phyloP scores from a whole-genome alignment of 2,113 vertebrate genomes.

The Zingel zingel region DNA sequence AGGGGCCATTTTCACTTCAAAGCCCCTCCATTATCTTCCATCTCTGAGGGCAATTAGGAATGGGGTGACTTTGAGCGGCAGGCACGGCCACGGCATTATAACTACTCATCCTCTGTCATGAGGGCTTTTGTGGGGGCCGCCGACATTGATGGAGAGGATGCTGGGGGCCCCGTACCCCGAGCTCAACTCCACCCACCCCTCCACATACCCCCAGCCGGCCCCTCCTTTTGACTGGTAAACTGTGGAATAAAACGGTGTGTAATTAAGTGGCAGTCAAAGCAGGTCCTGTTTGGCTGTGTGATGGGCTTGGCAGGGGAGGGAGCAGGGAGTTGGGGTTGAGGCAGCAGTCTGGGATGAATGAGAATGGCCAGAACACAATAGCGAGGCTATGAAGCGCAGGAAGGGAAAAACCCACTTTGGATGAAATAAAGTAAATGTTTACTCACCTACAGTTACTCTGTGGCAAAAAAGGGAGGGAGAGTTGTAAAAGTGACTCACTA shows the following conservation, averaged over 20 bases:
- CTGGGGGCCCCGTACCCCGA: conserved; percentile 41
- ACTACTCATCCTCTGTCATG: conserved; percentile 89
- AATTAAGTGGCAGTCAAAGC: conserved; percentile 95
- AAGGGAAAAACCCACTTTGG: conserved; percentile 61
- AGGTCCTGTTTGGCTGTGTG: conserved; percentile 90
- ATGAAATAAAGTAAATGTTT: conserved; percentile 76
- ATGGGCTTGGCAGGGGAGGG: conserved; percentile 83
- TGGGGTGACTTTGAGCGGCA: conserved; percentile 91
- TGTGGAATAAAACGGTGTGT: conserved; percentile 91
- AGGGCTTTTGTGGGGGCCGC: conserved; percentile 86
- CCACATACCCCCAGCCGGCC: conserved; percentile 55
- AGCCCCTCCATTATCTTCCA: conserved; percentile 90
- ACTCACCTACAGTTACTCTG: conserved; percentile 54
- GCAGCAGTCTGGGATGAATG: conserved; percentile 83
- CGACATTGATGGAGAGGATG: conserved; percentile 92
- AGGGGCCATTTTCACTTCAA: conserved; percentile 93
- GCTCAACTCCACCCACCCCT: background rate
- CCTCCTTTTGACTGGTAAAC: conserved; percentile 90
- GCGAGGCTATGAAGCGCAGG: conserved; percentile 83
- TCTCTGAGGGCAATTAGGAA: conserved; percentile 95
- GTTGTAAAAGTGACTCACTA: conserved; percentile 26
- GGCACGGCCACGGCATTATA: conserved; percentile 88
- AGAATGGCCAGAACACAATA: conserved; percentile 83
- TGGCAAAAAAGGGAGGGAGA: conserved; percentile 20
- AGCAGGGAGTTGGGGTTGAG: conserved; percentile 74